Conservation (phyloP, 2,113 vertebrate genomes). For the Pterocles orientalis region DNA sequence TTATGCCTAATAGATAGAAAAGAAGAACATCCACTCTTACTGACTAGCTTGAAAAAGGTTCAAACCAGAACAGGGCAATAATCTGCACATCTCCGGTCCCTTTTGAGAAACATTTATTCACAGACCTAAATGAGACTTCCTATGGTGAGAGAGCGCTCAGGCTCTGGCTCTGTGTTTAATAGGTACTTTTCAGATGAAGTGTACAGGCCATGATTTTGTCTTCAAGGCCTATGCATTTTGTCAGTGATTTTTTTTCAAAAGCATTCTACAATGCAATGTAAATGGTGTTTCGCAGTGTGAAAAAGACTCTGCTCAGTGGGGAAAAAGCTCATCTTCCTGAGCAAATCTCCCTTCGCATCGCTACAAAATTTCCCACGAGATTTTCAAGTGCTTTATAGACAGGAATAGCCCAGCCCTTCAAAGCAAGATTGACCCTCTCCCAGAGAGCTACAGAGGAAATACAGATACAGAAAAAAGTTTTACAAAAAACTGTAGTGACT, state of each 20-base stretch:
- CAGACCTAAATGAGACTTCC: background rate
- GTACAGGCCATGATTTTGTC: background rate
- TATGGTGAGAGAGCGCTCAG: background rate
- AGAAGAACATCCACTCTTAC: background rate
- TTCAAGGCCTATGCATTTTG: background rate
- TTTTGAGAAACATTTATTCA: background rate
- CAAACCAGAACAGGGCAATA: background rate
- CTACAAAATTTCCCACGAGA: background rate
- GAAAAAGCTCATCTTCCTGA: background rate
- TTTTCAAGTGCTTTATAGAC: background rate
- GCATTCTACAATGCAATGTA: background rate
- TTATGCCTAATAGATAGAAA: background rate
- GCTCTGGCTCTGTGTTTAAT: background rate
- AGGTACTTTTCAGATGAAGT: background rate
- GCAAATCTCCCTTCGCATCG: background rate
- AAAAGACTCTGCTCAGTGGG: background rate
- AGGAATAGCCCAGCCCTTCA: background rate
- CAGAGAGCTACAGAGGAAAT: background rate
- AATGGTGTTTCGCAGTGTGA: background rate
- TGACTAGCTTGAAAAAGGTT: background rate
- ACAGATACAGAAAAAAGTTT: background rate
- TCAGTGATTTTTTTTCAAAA: background rate
- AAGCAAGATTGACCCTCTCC: background rate
- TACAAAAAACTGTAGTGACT: background rate
- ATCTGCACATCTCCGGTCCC: background rate